Base-by-base conservation (phyloP, 2,113 vertebrate genomes). In the Callithrix jacchus region DNA sequence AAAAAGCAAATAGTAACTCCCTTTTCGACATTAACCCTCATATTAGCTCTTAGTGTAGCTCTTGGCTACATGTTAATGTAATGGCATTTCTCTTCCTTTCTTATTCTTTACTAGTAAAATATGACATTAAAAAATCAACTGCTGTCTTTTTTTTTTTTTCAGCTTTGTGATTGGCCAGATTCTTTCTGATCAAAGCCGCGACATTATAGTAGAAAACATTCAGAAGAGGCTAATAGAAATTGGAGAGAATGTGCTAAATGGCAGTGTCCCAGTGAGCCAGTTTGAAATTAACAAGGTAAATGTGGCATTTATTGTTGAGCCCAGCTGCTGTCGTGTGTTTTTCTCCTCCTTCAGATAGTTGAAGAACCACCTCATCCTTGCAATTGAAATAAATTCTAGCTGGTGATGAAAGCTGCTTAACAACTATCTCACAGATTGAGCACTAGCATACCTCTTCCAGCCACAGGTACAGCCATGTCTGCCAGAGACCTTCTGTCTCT, bases 201-300 rank as follows among this genome's bases (percentile, higher is more conserved):
- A 99, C 25, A 47, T 98, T 94, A 99, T 99, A 7, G 99, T 99
- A 97, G 99, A 99, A 98, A 99, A 99, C 98, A 99, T 99, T 98
- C 99, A 99, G 98, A 99, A 98, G 97, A 99, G 98, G 45, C 98
- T 99, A 96, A 99, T 99, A 92, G 99, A 99, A 98, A 98, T 99
- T 95, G 99, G 99, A 95, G 99, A 99, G 98, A 99, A 99, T 97
- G 99, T 99, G 71, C 97, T 98, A 82, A 98, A 77, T 92, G 99
- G 99, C 89, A 98, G 95, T 81, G 95, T 99, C 87, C 99, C 99
- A 14, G 97, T 99, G 91, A 99, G 97, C 96, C 99, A 99, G 97
- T 99, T 99, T 97, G 99, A 99, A 98, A 99, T 99, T 97, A 99
- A 99, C 98, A 99, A 99, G 99, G 99, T 99, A 98, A 99, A 96